These are phyloP conservation scores for Andinoacara biseriatus DNA, from an alignment of 2,113 vertebrate genomes.

Conservation along the genomic window DNA sequence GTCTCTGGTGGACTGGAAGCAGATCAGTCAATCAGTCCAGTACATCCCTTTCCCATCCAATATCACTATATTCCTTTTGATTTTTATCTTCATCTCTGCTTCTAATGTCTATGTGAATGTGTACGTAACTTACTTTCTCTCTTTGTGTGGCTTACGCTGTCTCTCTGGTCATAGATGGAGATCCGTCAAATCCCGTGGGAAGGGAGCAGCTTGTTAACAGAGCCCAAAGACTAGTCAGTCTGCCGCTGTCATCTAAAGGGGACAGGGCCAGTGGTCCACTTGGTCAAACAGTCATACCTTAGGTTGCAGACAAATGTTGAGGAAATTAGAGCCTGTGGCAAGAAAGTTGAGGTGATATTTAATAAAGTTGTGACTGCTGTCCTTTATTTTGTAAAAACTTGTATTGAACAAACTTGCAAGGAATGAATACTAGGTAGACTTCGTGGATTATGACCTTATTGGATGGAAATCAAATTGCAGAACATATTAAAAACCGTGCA, in stretches of 20 bases:
- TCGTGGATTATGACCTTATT: not conserved
- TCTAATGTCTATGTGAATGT: constrained; percentile 25
- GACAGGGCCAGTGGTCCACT: not conserved
- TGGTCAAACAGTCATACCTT: constrained; percentile 16
- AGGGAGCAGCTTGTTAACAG: constrained; percentile 44
- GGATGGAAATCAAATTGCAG: constrained; percentile 4
- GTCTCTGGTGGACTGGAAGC: constrained; percentile 51
- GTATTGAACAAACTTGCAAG: not conserved
- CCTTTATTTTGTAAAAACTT: constrained; percentile 11
- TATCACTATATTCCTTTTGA: constrained; percentile 26
- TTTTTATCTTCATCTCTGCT: constrained; percentile 34
- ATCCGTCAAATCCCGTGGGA: constrained; percentile 56
- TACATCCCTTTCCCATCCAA: constrained; percentile 28
- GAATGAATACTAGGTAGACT: not conserved
- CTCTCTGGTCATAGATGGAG: constrained; percentile 15
- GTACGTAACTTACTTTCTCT: constrained; percentile 10
- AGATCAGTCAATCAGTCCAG: constrained; percentile 53
- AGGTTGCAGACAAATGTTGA: constrained; percentile 18
- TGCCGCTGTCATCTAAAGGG: constrained; percentile 4
- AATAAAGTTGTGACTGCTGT: constrained; percentile 7
- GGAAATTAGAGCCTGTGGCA: constrained; percentile 21
- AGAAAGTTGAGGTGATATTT: not conserved
- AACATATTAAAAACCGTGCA: not conserved
- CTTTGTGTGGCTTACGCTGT: constrained; percentile 30
- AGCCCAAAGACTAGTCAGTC: constrained; percentile 30